Percentiles rank a stretch among this genome's conserved stretches.
These are phyloP conservation scores for Lateolabrax maculatus DNA, from an alignment of 2,797 vertebrate genomes.

Conservation along the genomic window DNA sequence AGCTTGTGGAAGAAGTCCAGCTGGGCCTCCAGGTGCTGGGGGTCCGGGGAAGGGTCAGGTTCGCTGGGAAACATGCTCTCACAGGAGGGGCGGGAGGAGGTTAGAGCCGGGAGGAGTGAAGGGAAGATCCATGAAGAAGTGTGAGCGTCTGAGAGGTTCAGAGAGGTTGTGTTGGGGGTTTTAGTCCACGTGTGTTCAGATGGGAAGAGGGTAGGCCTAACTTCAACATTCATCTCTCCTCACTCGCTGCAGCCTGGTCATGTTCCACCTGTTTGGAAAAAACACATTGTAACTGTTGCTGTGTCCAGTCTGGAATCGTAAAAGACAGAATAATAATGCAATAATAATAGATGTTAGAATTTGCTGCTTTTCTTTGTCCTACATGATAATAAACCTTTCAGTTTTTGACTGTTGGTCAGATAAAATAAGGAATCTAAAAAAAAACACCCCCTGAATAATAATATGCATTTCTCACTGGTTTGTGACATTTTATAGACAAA, in stretches of 20 bases:
- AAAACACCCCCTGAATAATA: background rate
- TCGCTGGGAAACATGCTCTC: slow-evolving; percentile 61
- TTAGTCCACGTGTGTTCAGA: slow-evolving; percentile 42
- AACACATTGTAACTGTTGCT: background rate
- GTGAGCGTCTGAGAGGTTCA: slow-evolving; percentile 3
- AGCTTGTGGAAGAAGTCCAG: slow-evolving; percentile 97
- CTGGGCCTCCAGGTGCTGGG: slow-evolving; percentile 85
- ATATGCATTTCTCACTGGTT: no score
- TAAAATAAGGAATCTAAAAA: background rate
- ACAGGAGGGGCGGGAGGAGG: background rate
- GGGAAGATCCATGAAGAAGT: slow-evolving; percentile 55
- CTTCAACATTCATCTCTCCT: slow-evolving; percentile 60
- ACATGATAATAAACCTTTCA: background rate
- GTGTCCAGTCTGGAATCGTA: background rate
- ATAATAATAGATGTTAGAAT: background rate
- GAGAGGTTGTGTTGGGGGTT: background rate
- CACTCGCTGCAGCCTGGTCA: background rate
- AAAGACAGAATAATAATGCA: background rate
- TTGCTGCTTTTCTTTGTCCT: background rate
- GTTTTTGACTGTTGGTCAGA: background rate
- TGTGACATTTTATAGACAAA: background rate
- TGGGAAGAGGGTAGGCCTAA: slow-evolving; percentile 36
- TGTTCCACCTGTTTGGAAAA: slow-evolving; percentile 27
- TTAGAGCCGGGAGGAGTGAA: background rate
- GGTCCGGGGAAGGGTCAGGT: slow-evolving; percentile 6